These are phyloP conservation scores for Stenotaenia linearis DNA, from an alignment of 2,888 invertebrate species.

Conservation along the genomic window DNA sequence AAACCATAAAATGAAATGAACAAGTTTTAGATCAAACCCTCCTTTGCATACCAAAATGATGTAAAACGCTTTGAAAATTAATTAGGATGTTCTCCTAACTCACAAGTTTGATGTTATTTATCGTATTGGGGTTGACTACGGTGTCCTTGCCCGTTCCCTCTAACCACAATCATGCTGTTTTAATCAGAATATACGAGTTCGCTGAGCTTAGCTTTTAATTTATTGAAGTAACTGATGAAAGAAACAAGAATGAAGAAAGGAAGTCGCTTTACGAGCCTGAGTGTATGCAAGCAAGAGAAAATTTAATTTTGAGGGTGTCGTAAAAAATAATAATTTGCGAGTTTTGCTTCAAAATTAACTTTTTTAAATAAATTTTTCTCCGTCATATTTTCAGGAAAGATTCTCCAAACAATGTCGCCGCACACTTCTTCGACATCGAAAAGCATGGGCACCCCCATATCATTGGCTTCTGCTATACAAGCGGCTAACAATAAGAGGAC, in stretches of 20 bases:
- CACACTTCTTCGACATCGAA: background rate
- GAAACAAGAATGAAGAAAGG: slow-evolving; percentile 14
- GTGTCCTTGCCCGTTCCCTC: background rate
- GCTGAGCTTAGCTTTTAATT: slow-evolving; percentile 22
- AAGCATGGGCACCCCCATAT: background rate
- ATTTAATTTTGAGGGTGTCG: background rate
- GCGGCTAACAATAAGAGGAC: background rate
- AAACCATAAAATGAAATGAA: slow-evolving; percentile 7
- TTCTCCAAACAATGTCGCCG: slow-evolving; percentile 24
- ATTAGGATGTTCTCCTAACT: background rate
- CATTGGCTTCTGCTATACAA: background rate
- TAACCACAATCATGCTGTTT: background rate
- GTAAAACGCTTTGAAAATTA: slow-evolving; percentile 3
- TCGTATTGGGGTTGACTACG: background rate
- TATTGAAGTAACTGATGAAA: slow-evolving; percentile 16
- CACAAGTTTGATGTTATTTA: slow-evolving; percentile 5
- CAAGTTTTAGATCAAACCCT: background rate
- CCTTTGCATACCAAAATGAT: background rate
- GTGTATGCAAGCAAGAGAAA: background rate
- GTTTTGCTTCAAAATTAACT: background rate
- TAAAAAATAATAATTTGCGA: background rate
- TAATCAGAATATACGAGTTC: slow-evolving; percentile 5
- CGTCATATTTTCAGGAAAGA: slow-evolving; percentile 12
- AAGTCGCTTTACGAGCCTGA: background rate
- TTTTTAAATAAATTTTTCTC: background rate